Base-by-base conservation (phyloP, 92 coral and sea anemone species). In the Micromussa lordhowensis region DNA sequence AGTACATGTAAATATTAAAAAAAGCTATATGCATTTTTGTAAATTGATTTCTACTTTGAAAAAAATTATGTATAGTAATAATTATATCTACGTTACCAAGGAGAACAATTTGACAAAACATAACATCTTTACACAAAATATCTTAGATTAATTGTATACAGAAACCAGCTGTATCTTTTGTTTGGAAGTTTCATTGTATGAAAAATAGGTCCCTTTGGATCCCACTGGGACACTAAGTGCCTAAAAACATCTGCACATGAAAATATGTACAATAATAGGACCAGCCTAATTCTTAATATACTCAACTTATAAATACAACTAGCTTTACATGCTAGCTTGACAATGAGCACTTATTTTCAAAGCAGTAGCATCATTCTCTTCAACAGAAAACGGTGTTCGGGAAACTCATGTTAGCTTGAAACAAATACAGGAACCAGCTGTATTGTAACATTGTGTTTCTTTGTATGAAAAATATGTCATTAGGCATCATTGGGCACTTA, bases 71-170 rank as follows among this genome's bases (percentile, higher is more conserved):
- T 81, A 51, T 86, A 44, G 51, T 44, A 31, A 66, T 85, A 71
- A 72, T 36, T 22, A 22, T 61, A 82, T 85, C 92, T 89, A 91
- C 93, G 93, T 91, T 91, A 87, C 91, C 96, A 95, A 93, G 94
- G 90, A 95, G 86, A 87, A 88, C 72, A 86, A 84, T 77, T 79
- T 90, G 81, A 78, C 79, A 75, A 89, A 85, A 87, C 92, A 63
- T 86, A 83, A 81, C 77, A 54, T 88, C 92, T 88, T 92, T 87
- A 93, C 96, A 87, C 93, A 95, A 93, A 95, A 95, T 95, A 95
- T 91, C 81, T 86, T 82, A 78, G 81, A 36, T 78, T 88, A 59
- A 88, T 83, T 89, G 87, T 84, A 91, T 93, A 93, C 96, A 93
- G 94, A 93, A 87, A 85, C 89, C 90, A 78, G 88, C 93, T 92